Percentiles rank a stretch among this genome's conserved stretches.
These are phyloP conservation scores for Xylota sylvarum DNA, from an alignment of 2,888 invertebrate species.

Conservation along the genomic window DNA sequence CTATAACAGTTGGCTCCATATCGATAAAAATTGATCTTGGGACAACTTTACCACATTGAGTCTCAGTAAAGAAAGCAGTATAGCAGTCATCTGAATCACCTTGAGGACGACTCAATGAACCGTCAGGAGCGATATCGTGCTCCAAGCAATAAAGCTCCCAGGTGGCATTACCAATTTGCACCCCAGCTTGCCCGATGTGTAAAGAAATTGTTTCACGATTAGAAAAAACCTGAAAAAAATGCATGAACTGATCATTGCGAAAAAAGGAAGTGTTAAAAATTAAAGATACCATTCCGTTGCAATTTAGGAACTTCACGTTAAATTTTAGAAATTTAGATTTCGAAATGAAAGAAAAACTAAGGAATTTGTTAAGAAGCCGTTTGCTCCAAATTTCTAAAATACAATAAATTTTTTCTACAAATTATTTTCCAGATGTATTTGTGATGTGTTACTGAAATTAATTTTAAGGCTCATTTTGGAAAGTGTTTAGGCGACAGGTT, in stretches of 20 bases:
- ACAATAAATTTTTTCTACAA: slow-evolving; percentile 33
- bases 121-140: slow-evolving; percentile 91
- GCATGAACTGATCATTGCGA: not conserved
- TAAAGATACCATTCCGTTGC: slow-evolving; percentile 18
- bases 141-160: slow-evolving; percentile 93
- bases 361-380: slow-evolving; percentile 40
- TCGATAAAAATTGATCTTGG: slow-evolving; percentile 95
- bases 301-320: slow-evolving; percentile 13
- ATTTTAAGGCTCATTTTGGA: not conserved
- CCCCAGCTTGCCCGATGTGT: slow-evolving; percentile 93
- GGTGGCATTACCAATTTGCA: slow-evolving; percentile 92
- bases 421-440: slow-evolving; percentile 5
- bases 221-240: slow-evolving; percentile 76
- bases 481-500: slow-evolving; percentile 19
- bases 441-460: slow-evolving; percentile 26
- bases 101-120: slow-evolving; percentile 85
- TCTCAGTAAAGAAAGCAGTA: slow-evolving; percentile 91
- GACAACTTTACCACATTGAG: slow-evolving; percentile 93
- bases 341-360: slow-evolving; percentile 20
- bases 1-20: slow-evolving; percentile 95
- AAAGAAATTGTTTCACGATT: slow-evolving; percentile 92
- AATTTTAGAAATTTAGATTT: slow-evolving; percentile 24
- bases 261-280: not conserved
- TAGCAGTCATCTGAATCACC: slow-evolving; percentile 86
- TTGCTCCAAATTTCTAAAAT: slow-evolving; percentile 16